A percentile compares a stretch with the other conserved stretches of the same genome.
Conservation (phyloP, 2,888 invertebrate genomes). For the Capitulum mitella region DNA sequence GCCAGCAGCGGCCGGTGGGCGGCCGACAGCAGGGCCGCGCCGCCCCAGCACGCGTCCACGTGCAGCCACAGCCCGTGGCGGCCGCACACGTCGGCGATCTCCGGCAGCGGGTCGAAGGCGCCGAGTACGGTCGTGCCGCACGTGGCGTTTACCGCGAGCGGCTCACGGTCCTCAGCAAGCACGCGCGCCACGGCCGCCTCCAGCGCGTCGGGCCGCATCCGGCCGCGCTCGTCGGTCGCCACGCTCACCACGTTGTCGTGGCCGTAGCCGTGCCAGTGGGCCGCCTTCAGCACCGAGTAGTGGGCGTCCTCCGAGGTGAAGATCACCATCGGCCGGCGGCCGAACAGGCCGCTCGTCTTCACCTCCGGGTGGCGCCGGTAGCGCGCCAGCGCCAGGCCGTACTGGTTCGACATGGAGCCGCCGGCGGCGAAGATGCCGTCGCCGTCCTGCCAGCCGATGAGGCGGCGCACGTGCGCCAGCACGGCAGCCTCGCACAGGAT, state of each 20-base stretch:
- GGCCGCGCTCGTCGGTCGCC: constrained; percentile 77
- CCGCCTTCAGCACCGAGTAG: constrained; percentile 91
- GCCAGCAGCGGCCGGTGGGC: constrained; percentile 54
- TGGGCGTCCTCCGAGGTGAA: constrained; percentile 95
- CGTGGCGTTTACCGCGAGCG: constrained; percentile 74
- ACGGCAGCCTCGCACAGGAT: constrained; percentile 63
- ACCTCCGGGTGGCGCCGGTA: constrained; percentile 59
- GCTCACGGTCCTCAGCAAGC: constrained; percentile 60
- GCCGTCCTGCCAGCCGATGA: constrained; percentile 42
- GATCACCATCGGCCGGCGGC: constrained; percentile 82
- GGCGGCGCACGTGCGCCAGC: constrained; percentile 41
- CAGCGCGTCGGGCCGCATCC: constrained; percentile 80
- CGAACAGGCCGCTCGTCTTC: constrained; percentile 79
- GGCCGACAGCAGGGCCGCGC: constrained; percentile 60
- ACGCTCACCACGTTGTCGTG: constrained; percentile 89
- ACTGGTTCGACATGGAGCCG: constrained; percentile 71
- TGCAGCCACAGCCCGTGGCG: constrained; percentile 94
- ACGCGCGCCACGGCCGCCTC: constrained; percentile 69
- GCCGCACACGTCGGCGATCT: constrained; percentile 89
- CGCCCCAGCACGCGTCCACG: constrained; percentile 82
- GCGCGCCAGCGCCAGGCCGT: constrained; percentile 64
- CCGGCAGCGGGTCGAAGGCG: constrained; percentile 66
- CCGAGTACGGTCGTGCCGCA: constrained; percentile 77
- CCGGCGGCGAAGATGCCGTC: constrained; percentile 74
- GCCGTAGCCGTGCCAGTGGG: constrained; percentile 84